A percentile compares a stretch with the other conserved stretches of the same genome.
phyloP scores from a whole-genome alignment of 2,888 invertebrate species.

The Cosmia pyralina region DNA sequence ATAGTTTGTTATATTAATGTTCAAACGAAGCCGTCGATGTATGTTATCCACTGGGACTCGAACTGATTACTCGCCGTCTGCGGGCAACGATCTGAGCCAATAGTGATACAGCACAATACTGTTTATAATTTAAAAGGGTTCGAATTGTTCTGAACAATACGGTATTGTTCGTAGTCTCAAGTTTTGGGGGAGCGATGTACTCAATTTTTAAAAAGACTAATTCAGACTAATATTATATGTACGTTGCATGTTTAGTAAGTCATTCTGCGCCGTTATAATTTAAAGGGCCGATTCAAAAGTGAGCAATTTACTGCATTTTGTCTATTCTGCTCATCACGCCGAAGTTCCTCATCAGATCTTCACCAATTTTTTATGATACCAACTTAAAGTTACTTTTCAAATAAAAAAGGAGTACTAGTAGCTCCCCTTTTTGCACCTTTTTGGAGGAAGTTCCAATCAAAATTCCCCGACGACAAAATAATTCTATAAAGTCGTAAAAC shows the following conservation, averaged over 20 bases:
- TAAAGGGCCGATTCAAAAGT: no score
- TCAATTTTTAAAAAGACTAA: neutral
- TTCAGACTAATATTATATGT: neutral
- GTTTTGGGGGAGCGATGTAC: slow-evolving; percentile 39
- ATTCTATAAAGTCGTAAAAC: no score
- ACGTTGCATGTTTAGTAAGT: neutral
- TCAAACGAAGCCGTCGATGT: slow-evolving; percentile 60
- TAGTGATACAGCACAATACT: slow-evolving; percentile 59
- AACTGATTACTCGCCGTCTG: slow-evolving; percentile 64
- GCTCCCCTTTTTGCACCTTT: no score
- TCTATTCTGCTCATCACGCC: no score
- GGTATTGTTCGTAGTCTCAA: slow-evolving; percentile 43
- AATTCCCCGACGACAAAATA: no score
- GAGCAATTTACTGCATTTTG: no score
- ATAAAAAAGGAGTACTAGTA: no score
- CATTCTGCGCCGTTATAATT: no score
- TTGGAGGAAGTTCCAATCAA: no score
- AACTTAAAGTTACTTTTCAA: no score
- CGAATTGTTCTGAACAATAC: slow-evolving; percentile 48
- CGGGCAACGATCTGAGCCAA: slow-evolving; percentile 55
- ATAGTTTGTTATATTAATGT: slow-evolving; percentile 71
- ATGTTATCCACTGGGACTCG: slow-evolving; percentile 63
- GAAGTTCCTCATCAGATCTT: no score
- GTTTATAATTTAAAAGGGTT: slow-evolving; percentile 52
- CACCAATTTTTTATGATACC: no score